These are phyloP conservation scores for Pseudopodoces humilis DNA, from an alignment of 2,113 vertebrate species.

Conservation along the genomic window DNA sequence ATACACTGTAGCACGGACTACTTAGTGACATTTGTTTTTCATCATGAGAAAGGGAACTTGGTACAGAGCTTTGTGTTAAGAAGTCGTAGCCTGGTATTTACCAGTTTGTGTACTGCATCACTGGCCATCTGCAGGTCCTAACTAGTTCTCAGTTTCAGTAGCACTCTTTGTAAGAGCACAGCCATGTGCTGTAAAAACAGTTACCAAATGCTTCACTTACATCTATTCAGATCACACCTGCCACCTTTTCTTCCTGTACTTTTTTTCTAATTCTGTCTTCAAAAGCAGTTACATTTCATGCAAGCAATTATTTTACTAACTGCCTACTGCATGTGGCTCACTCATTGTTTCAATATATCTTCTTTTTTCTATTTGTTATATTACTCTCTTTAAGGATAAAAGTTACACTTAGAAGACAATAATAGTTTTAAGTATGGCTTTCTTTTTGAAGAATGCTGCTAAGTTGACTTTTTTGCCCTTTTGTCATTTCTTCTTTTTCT, in stretches of 20 bases:
- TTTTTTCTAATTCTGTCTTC: slow-evolving; percentile 33
- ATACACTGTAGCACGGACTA: background rate
- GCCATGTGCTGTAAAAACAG: background rate
- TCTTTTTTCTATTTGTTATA: slow-evolving; percentile 8
- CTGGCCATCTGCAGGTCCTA: background rate
- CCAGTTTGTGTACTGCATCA: background rate
- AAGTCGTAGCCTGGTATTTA: background rate
- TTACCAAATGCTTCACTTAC: background rate
- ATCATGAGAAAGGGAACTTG: background rate
- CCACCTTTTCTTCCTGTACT: background rate
- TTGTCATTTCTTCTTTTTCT: background rate
- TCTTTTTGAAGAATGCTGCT: background rate
- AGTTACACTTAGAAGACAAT: background rate
- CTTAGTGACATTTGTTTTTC: background rate
- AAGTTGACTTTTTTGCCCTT: slow-evolving; percentile 31
- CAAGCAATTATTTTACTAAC: slow-evolving; percentile 41
- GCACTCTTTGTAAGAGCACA: background rate
- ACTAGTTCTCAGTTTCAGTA: background rate
- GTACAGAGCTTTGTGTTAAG: background rate
- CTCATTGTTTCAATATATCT: slow-evolving; percentile 28
- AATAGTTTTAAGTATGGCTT: background rate
- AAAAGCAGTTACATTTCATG: slow-evolving; percentile 48
- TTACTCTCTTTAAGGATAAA: background rate
- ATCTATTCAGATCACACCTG: slow-evolving; percentile 44
- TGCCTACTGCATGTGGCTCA: slow-evolving; percentile 27